Evolutionary conservation across 2,113 vertebrate genomes (phyloP).

Genomic region (Trochalopteron elliotii): DNA sequence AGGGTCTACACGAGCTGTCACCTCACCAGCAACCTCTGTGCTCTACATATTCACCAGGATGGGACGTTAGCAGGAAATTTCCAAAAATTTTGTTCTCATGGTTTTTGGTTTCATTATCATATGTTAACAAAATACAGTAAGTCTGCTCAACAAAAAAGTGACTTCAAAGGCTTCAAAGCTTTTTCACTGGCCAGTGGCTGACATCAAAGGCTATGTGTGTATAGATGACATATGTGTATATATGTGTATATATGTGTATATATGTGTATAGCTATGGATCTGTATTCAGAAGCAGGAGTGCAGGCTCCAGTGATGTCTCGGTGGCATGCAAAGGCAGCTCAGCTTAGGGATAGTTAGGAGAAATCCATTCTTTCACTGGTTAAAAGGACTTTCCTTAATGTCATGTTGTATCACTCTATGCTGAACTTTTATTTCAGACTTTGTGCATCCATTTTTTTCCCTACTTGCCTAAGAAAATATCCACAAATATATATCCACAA

Average conservation of each 20-base stretch:
- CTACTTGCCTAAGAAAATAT: background rate
- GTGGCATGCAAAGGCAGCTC: background rate
- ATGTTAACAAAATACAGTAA: background rate
- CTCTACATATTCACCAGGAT: background rate
- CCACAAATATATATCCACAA: background rate
- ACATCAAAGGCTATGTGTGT: background rate
- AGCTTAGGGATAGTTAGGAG: background rate
- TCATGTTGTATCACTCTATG: background rate
- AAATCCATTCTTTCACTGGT: background rate
- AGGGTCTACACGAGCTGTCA: fast-evolving
- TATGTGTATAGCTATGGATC: too few relatives aligned
- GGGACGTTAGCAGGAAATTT: background rate
- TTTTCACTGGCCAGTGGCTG: background rate
- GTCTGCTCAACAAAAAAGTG: background rate
- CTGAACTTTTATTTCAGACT: background rate
- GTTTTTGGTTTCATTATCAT: background rate
- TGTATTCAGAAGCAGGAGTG: background rate
- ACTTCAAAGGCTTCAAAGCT: background rate
- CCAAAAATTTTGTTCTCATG: background rate
- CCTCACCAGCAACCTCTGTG: fast-evolving
- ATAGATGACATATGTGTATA: too few relatives aligned
- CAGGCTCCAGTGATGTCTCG: background rate
- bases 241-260: too few relatives aligned
- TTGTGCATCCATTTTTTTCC: background rate
- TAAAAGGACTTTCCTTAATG: background rate